Evolutionary conservation across 2,113 vertebrate species (phyloP).

Genomic region (Erythrocercus mccallii): DNA sequence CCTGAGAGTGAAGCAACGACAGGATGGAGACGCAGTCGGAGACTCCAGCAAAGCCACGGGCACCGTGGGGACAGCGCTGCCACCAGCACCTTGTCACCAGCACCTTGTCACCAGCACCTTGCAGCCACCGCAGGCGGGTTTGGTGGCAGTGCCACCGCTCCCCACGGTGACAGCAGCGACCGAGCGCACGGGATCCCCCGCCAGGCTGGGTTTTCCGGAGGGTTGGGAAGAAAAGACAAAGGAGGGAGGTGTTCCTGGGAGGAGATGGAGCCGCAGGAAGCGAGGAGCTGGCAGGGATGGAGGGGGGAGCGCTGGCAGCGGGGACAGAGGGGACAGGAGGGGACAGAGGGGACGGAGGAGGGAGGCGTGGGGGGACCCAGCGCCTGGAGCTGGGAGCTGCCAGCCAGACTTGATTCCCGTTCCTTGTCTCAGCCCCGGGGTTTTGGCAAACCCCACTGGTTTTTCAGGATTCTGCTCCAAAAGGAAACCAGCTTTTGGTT

Average conservation of each 20-base stretch:
- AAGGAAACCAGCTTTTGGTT: neutral
- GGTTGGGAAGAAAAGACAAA: neutral
- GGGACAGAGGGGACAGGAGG: neutral
- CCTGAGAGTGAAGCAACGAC: neutral
- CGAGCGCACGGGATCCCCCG: neutral
- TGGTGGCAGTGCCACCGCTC: neutral
- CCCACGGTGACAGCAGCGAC: neutral
- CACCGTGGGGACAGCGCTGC: rapidly evolving
- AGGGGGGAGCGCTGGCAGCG: neutral
- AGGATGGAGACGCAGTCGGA: neutral
- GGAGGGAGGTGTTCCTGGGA: neutral
- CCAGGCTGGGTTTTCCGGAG: neutral
- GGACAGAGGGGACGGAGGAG: neutral
- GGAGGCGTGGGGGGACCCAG: neutral
- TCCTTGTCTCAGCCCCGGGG: neutral
- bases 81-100: rapidly evolving
- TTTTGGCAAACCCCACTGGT: neutral
- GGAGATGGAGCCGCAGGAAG: neutral
- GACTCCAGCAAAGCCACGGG: neutral
- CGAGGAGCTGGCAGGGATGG: neutral
- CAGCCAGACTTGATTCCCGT: neutral
- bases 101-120: rapidly evolving
- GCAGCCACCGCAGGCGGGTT: rapidly evolving
- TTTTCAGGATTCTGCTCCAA: neutral
- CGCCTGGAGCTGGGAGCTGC: neutral